Conservation (phyloP, 92 coral and sea anemone genomes). For the Epizoanthus ramosus region DNA sequence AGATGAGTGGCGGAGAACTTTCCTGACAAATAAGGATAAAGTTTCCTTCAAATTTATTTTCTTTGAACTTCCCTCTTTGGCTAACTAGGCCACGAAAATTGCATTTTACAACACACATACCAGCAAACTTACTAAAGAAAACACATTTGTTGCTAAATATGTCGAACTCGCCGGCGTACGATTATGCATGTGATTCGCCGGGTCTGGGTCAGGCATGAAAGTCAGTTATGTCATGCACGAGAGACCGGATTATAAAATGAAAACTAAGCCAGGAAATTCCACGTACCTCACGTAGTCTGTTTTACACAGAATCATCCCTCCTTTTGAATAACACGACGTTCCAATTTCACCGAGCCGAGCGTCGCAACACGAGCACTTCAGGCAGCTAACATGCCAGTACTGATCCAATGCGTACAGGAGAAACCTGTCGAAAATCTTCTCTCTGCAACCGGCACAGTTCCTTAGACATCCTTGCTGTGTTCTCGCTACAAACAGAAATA, state of each 20-base stretch:
- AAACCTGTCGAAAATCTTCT: constrained; percentile 90
- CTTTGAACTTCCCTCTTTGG: constrained; percentile 10
- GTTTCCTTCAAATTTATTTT: constrained; percentile 15
- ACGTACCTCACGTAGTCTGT: constrained; percentile 94
- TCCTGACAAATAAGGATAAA: constrained; percentile 34
- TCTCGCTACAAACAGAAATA: constrained; percentile 68
- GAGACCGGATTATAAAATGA: neutral
- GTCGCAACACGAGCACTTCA: constrained; percentile 95
- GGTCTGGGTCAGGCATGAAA: constrained; percentile 3
- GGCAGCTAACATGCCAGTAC: constrained; percentile 97
- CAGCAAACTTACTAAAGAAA: constrained; percentile 5
- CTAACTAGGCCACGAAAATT: constrained; percentile 21
- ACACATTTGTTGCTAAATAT: constrained; percentile 20
- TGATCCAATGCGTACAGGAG: constrained; percentile 93
- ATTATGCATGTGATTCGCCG: constrained; percentile 16
- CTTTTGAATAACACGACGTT: constrained; percentile 92
- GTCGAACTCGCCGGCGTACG: neutral
- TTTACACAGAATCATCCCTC: constrained; percentile 95
- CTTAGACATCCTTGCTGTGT: constrained; percentile 71
- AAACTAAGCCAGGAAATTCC: constrained; percentile 12
- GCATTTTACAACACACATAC: neutral
- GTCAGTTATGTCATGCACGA: neutral
- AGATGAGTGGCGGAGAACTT: constrained; percentile 29
- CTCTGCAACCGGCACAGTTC: constrained; percentile 93
- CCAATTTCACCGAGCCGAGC: constrained; percentile 97